These are phyloP conservation scores for Glaucomys volans DNA, from an alignment of 2,113 vertebrate genomes.

Conservation along the genomic window DNA sequence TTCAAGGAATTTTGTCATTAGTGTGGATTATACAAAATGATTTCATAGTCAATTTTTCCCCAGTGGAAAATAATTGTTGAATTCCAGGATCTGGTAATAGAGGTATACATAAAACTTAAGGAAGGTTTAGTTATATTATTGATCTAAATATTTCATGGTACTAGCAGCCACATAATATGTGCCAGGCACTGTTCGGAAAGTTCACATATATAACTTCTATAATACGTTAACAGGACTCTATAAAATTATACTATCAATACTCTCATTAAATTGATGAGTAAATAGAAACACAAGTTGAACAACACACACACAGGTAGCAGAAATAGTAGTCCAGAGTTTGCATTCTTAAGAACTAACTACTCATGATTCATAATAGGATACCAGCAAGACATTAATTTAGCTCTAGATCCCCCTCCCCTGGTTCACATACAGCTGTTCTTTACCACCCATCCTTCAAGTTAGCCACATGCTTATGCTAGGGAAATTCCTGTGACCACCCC, in stretches of 20 bases:
- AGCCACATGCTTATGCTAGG: neutral
- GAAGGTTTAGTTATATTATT: neutral
- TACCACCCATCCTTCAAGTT: neutral
- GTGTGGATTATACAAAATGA: neutral
- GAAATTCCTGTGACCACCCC: no score
- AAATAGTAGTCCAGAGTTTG: neutral
- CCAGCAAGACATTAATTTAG: no score
- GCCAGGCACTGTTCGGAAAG: neutral
- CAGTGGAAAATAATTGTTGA: neutral
- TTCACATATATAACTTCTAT: neutral
- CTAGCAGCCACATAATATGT: neutral
- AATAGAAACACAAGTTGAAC: neutral
- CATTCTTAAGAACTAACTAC: neutral
- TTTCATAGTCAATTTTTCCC: neutral
- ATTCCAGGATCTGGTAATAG: neutral
- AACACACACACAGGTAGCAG: neutral
- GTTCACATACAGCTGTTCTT: no score
- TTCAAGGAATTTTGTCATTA: neutral
- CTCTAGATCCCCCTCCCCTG: no score
- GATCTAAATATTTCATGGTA: neutral
- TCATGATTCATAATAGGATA: no score
- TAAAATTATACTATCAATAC: neutral
- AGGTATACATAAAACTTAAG: rapidly evolving
- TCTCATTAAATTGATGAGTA: neutral
- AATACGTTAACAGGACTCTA: neutral